Conservation (phyloP, 1,140 invertebrate genomes). For the Dryas iulia region DNA sequence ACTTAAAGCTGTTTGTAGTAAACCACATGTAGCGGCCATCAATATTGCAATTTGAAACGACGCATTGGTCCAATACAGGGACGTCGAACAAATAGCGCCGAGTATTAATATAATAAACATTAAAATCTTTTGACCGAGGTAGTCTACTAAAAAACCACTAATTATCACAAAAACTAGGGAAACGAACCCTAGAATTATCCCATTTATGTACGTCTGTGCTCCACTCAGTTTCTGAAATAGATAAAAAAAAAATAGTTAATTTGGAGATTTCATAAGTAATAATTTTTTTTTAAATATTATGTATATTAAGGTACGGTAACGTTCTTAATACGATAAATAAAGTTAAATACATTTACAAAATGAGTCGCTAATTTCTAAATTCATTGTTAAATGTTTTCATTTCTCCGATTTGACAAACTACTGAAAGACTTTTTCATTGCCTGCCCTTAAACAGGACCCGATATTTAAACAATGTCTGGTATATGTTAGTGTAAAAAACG, state of each 20-base stretch:
- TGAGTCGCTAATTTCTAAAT: too few species aligned
- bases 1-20: slow-evolving; percentile 51
- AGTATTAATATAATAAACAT: slow-evolving; percentile 44
- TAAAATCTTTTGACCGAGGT: slow-evolving; percentile 45
- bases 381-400: too few species aligned
- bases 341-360: too few species aligned
- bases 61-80: slow-evolving; percentile 45
- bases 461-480: too few species aligned
- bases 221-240: slow-evolving; percentile 53
- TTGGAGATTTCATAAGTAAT: slow-evolving; percentile 7
- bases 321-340: too few species aligned
- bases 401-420: too few species aligned
- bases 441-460: too few species aligned
- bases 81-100: slow-evolving; percentile 35
- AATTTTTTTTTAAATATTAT: too few species aligned
- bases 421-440: too few species aligned
- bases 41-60: slow-evolving; percentile 51
- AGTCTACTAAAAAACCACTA: slow-evolving; percentile 41
- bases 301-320: too few species aligned
- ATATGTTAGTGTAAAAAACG: too few species aligned
- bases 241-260: slow-evolving; percentile 10
- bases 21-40: slow-evolving; percentile 49
- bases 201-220: slow-evolving; percentile 53
- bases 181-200: slow-evolving; percentile 46
- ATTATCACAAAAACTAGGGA: slow-evolving; percentile 40